Percentiles rank a stretch among this genome's conserved stretches.
phyloP scores from a whole-genome alignment of 2,797 vertebrate species.

The Lacerta viridis region DNA sequence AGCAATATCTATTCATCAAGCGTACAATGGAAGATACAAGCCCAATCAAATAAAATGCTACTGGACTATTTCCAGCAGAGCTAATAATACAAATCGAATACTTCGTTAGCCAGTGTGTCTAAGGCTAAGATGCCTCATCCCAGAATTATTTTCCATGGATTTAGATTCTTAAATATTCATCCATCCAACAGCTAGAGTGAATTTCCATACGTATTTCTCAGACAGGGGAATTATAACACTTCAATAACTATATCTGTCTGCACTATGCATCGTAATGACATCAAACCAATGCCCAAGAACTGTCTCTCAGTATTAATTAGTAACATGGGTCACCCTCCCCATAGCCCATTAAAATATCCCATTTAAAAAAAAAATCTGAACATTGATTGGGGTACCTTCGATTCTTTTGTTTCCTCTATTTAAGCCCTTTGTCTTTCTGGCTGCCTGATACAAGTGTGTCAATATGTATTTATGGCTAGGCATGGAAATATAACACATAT shows the following conservation, averaged over 20 bases:
- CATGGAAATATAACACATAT: no score
- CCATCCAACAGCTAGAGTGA: slow-evolving; percentile 3
- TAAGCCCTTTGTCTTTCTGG: background rate
- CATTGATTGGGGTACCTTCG: background rate
- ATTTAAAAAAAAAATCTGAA: no score
- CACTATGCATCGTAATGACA: background rate
- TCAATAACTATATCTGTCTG: background rate
- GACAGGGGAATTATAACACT: background rate
- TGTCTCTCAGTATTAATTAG: background rate
- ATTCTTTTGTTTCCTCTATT: background rate
- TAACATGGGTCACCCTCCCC: background rate
- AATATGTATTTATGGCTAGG: background rate
- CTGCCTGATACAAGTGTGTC: background rate
- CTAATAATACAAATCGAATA: slow-evolving; percentile 32
- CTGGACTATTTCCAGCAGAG: slow-evolving; percentile 41
- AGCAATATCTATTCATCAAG: slow-evolving; percentile 20
- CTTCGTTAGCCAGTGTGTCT: background rate
- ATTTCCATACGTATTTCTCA: background rate
- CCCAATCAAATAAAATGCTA: slow-evolving; percentile 21
- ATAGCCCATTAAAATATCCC: background rate
- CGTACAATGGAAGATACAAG: slow-evolving; percentile 4
- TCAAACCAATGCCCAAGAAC: background rate
- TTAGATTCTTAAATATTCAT: slow-evolving; percentile 1
- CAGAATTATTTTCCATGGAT: background rate
- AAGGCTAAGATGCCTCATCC: background rate